Percentiles rank a stretch among this genome's conserved stretches.
These are phyloP conservation scores for Xenopus laevis DNA, from an alignment of 2,113 vertebrate species.

Conservation along the genomic window DNA sequence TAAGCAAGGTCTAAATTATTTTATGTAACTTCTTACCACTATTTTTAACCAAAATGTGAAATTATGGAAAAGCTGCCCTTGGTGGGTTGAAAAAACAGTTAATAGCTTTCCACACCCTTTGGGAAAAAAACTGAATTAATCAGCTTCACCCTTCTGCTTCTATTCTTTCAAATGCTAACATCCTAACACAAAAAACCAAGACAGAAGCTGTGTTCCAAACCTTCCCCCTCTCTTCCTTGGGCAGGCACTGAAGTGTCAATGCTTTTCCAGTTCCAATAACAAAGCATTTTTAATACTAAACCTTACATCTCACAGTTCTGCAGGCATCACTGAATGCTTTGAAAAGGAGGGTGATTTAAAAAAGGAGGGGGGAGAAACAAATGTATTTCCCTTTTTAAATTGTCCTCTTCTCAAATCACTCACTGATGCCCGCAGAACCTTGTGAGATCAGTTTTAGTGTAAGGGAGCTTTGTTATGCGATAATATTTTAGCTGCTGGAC, in stretches of 20 bases:
- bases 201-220: conserved; percentile 2
- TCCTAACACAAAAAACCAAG: conserved; percentile 5
- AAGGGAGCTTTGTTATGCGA: too few species aligned
- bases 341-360: too few species aligned
- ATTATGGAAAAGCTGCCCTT: too few species aligned
- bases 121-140: background rate
- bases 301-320: too few species aligned
- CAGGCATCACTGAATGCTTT: too few species aligned
- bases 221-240: background rate
- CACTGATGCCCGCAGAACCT: conserved; percentile 2
- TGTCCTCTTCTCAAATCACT: background rate
- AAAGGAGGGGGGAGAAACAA: too few species aligned
- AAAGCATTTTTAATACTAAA: too few species aligned
- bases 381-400: too few species aligned
- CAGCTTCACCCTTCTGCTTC: conserved; percentile 18
- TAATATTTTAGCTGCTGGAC: too few species aligned
- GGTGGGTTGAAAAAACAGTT: background rate
- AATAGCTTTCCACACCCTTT: conserved; percentile 7
- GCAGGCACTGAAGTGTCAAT: background rate
- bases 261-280: background rate
- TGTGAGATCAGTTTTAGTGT: background rate
- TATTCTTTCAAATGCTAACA: conserved; percentile 21
- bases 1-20: too few species aligned
- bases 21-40: too few species aligned
- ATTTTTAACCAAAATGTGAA: too few species aligned